Base-by-base conservation (phyloP, 2,113 vertebrate species). In the Recurvirostra avosetta region DNA sequence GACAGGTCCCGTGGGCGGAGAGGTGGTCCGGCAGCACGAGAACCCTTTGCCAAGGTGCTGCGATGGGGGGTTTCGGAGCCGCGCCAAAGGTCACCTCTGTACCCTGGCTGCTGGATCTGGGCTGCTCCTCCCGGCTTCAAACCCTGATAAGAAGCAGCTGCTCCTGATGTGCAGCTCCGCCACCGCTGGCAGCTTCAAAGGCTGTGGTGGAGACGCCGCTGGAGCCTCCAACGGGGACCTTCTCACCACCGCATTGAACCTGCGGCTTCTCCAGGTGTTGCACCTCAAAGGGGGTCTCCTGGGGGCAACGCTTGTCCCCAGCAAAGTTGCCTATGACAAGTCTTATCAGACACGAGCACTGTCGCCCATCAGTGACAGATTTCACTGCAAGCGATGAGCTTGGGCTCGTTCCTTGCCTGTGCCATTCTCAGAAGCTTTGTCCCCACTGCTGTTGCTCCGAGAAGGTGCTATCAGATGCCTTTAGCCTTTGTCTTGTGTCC, bases 41-140 rank as follows among this genome's bases (percentile, higher is more conserved):
- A 91, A 32, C 34, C 23, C 62, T 59, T 58, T 52, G 38, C 71
- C 59, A 25, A 70, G 52, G 59, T 61, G 53, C 58, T 27, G 58
- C 22, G 2, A 0, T 0, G 4, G 12, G 9, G n/a, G 5, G 23
- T 0, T 5, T 41, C 13, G 2, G 34, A 12, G 18, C 8, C 9
- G 2, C 22, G 13, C 11, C 30, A 6, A 21, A 67, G 41, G 15
- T 32, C 26, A 3, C 8, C 22, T 36, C 38, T 49, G 32, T 71
- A 25, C 26, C 53, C 45, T 22, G 58, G 21, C 13, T 88, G 27
- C 84, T 70, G 68, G 29, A 79, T 26, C 43, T 26, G 5, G 22
- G 43, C 59, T 92, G 80, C 70, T 87, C 5, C 34, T 38, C 20
- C 26, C 0, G 0, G 25, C 3, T 16, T 17, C 30, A 27, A 8